These are phyloP conservation scores for Tenrec ecaudatus DNA, from an alignment of 2,113 vertebrate genomes.

Conservation along the genomic window DNA sequence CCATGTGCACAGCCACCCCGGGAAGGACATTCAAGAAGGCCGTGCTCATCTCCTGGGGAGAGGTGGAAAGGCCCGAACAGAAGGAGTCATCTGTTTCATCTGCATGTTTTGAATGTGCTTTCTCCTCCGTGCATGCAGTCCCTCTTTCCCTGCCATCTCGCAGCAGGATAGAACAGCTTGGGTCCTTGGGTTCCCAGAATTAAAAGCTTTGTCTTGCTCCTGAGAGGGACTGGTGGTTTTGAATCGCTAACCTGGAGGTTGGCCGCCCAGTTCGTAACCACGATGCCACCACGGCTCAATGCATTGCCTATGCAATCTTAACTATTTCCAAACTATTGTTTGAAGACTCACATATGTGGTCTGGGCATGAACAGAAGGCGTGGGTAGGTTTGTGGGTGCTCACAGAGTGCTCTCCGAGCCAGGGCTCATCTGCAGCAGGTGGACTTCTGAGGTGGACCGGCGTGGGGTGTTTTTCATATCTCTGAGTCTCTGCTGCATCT, in stretches of 20 bases:
- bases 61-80: background rate
- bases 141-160: no score
- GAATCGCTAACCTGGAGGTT: no score
- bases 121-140: background rate
- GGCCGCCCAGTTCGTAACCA: no score
- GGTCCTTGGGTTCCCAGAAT: no score
- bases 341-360: background rate
- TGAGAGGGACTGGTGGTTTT: no score
- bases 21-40: background rate
- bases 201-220: no score
- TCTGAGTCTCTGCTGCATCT: background rate
- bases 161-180: no score
- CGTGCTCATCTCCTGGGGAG: background rate
- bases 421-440: background rate
- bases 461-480: background rate
- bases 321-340: constrained; percentile 30
- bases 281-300: no score
- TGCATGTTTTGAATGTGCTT: background rate
- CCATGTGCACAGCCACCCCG: background rate
- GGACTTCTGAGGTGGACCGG: background rate
- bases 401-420: background rate
- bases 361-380: background rate
- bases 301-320: background rate
- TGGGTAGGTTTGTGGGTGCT: background rate
- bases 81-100: background rate